A percentile compares a stretch with the other conserved stretches of the same genome.
phyloP scores from a whole-genome alignment of 1,140 invertebrate species.

The Trichoplusia ni region DNA sequence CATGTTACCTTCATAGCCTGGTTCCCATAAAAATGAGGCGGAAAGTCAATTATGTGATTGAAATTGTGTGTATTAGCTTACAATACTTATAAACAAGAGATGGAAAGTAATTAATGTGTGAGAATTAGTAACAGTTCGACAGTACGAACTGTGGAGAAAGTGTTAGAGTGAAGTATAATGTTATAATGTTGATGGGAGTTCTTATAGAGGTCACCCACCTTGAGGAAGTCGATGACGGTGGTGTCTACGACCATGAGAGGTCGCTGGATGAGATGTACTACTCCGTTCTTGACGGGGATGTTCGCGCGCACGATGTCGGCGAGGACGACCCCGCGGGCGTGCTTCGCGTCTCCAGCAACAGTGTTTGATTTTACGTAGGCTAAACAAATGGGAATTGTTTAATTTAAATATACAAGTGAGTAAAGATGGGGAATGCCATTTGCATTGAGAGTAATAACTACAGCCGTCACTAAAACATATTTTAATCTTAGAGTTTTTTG shows the following conservation, averaged over 20 bases:
- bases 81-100: not conserved
- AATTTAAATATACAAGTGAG: no score
- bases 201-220: conserved; percentile 81
- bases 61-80: conserved; percentile 40
- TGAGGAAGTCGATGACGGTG: conserved; percentile 90
- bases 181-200: not conserved
- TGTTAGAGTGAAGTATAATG: no score
- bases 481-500: no score
- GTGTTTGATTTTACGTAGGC: conserved; percentile 95
- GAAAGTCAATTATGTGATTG: conserved; percentile 67
- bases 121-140: no score
- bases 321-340: conserved; percentile 90
- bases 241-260: conserved; percentile 95
- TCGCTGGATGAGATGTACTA: conserved; percentile 94
- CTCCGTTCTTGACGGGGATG: conserved; percentile 95
- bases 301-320: conserved; percentile 94
- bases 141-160: no score
- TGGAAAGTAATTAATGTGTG: not conserved
- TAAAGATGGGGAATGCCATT: no score
- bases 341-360: conserved; percentile 87
- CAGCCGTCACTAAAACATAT: no score
- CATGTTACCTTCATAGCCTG: conserved; percentile 79
- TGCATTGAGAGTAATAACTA: no score
- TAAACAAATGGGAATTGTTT: conserved; percentile 55
- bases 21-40: conserved; percentile 74